Evolutionary conservation across 2,797 vertebrate species (phyloP).

Genomic region (Sebastes matsubarae): DNA sequence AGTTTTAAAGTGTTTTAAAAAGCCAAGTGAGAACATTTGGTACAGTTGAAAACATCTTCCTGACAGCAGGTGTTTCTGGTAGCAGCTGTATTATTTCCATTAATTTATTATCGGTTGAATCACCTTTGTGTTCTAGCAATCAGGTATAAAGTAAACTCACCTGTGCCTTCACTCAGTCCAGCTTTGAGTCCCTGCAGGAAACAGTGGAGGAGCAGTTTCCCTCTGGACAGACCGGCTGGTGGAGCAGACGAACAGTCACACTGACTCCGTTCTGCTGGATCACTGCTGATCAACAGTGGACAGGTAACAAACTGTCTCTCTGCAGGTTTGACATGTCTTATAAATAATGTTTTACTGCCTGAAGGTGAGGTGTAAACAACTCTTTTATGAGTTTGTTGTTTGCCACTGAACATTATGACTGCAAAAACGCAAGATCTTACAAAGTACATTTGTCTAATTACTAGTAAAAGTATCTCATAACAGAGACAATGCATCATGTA

Average conservation of each 20-base stretch:
- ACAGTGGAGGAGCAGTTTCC: slow-evolving; percentile 80
- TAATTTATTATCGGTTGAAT: background rate
- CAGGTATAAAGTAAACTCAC: slow-evolving; percentile 44
- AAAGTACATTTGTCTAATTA: too few relatives aligned
- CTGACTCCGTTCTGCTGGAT: slow-evolving; percentile 37
- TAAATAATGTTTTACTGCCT: background rate
- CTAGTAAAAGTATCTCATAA: too few relatives aligned
- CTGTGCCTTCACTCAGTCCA: slow-evolving; percentile 75
- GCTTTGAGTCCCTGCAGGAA: slow-evolving; percentile 84
- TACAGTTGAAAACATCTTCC: background rate
- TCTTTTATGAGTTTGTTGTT: background rate
- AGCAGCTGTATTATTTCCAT: too few relatives aligned
- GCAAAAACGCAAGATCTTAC: too few relatives aligned
- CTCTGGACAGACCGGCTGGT: slow-evolving; percentile 56
- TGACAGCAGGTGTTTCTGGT: too few relatives aligned
- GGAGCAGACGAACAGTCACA: slow-evolving; percentile 36
- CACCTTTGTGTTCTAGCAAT: background rate
- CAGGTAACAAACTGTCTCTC: slow-evolving; percentile 1
- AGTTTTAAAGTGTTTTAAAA: background rate
- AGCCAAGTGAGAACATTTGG: background rate
- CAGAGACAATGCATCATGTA: too few relatives aligned
- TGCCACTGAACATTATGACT: background rate
- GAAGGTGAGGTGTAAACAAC: background rate
- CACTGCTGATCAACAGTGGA: slow-evolving; percentile 20
- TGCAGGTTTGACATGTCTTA: background rate